Percentiles rank a stretch among this genome's conserved stretches.
phyloP scores from a whole-genome alignment of 2,113 vertebrate genomes.

The Misgurnus mizolepis region DNA sequence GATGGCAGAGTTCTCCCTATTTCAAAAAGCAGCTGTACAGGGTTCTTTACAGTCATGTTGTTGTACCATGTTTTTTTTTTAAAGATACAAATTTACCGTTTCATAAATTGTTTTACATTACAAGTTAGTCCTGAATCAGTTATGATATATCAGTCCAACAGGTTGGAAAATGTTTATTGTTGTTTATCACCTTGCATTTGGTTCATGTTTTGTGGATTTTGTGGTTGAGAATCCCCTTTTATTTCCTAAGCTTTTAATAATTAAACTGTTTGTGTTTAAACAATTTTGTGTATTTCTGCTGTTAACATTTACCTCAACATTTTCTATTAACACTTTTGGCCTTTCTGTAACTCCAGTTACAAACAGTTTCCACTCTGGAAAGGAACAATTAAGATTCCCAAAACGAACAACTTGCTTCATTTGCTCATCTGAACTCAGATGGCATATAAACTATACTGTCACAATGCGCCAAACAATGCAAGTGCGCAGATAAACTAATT shows the following conservation, averaged over 20 bases:
- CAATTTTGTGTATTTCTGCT: neutral
- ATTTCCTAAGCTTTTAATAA: neutral
- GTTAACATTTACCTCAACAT: neutral
- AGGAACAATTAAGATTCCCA: constrained; percentile 2
- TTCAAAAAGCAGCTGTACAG: neutral
- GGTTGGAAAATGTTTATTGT: no score
- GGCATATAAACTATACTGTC: neutral
- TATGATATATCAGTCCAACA: neutral
- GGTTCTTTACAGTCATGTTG: neutral
- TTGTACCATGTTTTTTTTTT: neutral
- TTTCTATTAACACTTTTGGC: neutral
- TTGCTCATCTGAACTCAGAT: constrained; percentile 25
- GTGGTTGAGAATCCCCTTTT: no score
- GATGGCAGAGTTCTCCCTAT: neutral
- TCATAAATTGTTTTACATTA: neutral
- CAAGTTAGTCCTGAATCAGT: neutral
- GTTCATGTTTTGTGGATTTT: no score
- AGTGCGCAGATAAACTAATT: constrained; percentile 45
- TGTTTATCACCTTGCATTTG: no score
- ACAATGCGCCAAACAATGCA: constrained; percentile 28
- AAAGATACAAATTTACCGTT: neutral
- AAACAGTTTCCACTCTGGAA: neutral
- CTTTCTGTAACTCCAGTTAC: neutral
- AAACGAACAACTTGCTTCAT: constrained; percentile 10
- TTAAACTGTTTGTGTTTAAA: neutral